Evolutionary conservation across 1,140 invertebrate genomes (phyloP).

Genomic region (Coptotermes formosanus): DNA sequence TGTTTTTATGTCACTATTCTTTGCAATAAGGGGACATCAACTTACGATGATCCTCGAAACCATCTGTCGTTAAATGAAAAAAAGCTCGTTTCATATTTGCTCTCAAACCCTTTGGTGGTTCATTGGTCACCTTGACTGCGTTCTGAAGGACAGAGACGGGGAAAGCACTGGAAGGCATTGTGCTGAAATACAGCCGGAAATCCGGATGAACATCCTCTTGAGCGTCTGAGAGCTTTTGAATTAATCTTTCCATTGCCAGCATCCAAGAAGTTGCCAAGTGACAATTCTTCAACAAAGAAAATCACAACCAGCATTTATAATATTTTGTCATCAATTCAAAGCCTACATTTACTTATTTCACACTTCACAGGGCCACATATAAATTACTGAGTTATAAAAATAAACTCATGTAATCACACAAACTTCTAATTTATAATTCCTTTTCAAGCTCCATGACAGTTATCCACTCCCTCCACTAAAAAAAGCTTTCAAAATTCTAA

Average conservation of each 20-base stretch:
- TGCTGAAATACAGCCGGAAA: slow-evolving; percentile 85
- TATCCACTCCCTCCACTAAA: too few species aligned
- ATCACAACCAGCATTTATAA: neutral
- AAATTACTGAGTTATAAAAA: too few species aligned
- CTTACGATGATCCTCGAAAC: slow-evolving; percentile 77
- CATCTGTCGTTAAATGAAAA: slow-evolving; percentile 71
- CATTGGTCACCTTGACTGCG: slow-evolving; percentile 90
- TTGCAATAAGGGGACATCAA: slow-evolving; percentile 2
- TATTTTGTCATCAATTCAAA: slow-evolving; percentile 12
- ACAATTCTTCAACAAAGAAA: slow-evolving; percentile 68
- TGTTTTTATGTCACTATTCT: too few species aligned
- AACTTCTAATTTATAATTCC: too few species aligned
- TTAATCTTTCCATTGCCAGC: slow-evolving; percentile 68
- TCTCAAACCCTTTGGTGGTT: slow-evolving; percentile 82
- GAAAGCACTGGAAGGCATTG: slow-evolving; percentile 81
- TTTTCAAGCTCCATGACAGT: too few species aligned
- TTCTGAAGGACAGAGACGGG: slow-evolving; percentile 88
- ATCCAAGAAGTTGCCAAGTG: slow-evolving; percentile 92
- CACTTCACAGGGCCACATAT: too few species aligned
- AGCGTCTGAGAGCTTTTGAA: slow-evolving; percentile 66
- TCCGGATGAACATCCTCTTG: slow-evolving; percentile 60
- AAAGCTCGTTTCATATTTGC: slow-evolving; percentile 77
- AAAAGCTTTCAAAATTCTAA: too few species aligned
- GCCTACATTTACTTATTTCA: too few species aligned
- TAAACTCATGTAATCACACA: too few species aligned